Conservation (phyloP, 2,113 vertebrate genomes). For the Aviceda subcristata region DNA sequence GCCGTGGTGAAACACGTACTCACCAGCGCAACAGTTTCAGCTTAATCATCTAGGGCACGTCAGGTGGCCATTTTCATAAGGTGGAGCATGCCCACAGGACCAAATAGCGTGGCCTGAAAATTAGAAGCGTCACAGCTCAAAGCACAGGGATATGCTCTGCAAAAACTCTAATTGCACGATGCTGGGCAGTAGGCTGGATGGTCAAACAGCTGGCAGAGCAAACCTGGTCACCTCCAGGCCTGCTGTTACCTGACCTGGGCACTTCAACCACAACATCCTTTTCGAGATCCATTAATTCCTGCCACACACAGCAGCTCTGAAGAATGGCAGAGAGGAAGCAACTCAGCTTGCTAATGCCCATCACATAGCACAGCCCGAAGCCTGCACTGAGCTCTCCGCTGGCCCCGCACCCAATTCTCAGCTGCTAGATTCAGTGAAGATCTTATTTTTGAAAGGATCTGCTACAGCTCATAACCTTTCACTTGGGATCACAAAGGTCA, state of each 20-base stretch:
- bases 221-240: background rate
- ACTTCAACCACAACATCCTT: background rate
- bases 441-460: background rate
- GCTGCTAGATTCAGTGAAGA: background rate
- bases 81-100: background rate
- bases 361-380: background rate
- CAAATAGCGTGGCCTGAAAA: background rate
- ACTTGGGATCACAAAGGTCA: background rate
- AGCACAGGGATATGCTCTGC: background rate
- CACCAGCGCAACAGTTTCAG: background rate
- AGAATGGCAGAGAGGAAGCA: background rate
- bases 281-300: background rate
- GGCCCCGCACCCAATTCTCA: background rate
- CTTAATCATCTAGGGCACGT: background rate
- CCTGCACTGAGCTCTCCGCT: rapidly evolving
- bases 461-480: background rate
- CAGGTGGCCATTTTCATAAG: background rate
- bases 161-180: background rate
- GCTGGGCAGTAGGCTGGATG: background rate
- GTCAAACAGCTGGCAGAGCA: conserved; percentile 29
- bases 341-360: background rate
- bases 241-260: background rate
- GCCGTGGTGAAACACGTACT: background rate
- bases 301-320: background rate
- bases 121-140: background rate